These are phyloP conservation scores for Squalus acanthias DNA, from an alignment of 2,797 vertebrate species.

Conservation along the genomic window DNA sequence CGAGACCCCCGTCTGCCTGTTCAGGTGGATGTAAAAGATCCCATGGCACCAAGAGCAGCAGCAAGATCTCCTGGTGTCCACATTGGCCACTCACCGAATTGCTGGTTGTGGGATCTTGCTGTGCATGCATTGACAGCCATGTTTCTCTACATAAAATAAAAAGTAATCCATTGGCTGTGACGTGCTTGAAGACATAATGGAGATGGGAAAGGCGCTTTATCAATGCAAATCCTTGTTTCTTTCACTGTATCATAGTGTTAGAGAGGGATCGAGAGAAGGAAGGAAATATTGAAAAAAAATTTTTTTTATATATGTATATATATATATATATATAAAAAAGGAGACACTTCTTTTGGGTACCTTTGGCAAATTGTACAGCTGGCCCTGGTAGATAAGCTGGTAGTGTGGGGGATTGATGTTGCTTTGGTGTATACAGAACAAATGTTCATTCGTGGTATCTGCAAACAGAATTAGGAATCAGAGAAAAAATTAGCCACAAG, in stretches of 20 bases:
- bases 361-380: constrained; percentile 90
- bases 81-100: neutral
- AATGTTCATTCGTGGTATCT: constrained; percentile 87
- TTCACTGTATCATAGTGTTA: neutral
- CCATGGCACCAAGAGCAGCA: neutral
- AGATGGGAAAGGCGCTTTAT: neutral
- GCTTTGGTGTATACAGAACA: constrained; percentile 90
- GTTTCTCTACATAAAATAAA: neutral
- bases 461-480: constrained; percentile 37
- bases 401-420: constrained; percentile 86
- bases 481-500: neutral
- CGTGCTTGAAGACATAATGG: neutral
- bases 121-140: neutral
- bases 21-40: no score
- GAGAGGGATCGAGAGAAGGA: neutral
- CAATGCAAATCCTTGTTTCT: neutral
- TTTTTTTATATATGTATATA: no score
- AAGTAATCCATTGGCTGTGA: neutral
- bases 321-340: no score
- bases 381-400: constrained; percentile 86
- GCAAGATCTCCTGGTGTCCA: neutral
- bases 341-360: constrained; percentile 52
- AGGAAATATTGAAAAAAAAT: no score
- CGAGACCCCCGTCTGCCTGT: neutral
- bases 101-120: neutral